Evolutionary conservation across 2,113 vertebrate species (phyloP).

Genomic region (Cyphomyrus plagiostoma): DNA sequence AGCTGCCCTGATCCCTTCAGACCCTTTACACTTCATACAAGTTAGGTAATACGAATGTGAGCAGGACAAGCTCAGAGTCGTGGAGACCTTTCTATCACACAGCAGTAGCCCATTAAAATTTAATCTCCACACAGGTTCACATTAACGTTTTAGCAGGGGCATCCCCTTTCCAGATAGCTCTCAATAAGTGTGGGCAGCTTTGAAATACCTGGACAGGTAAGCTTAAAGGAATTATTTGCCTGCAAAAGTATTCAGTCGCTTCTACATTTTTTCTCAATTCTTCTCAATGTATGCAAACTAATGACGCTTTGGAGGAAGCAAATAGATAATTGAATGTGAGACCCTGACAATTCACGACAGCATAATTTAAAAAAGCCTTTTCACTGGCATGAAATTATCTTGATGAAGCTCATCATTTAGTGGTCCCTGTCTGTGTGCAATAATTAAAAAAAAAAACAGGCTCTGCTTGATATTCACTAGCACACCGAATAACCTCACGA

Average conservation of each 20-base stretch:
- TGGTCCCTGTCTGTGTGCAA: neutral
- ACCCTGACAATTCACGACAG: neutral
- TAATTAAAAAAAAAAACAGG: neutral
- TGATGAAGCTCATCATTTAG: neutral
- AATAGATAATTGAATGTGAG: neutral
- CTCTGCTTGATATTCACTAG: neutral
- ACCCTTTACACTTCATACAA: constrained; percentile 2
- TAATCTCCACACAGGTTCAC: constrained; percentile 18
- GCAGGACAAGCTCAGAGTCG: constrained; percentile 7
- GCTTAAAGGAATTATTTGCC: neutral
- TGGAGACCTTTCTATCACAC: constrained; percentile 19
- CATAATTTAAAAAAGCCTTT: neutral
- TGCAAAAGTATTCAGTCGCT: neutral
- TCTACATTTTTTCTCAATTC: neutral
- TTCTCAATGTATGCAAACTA: neutral
- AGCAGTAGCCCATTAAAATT: constrained; percentile 12
- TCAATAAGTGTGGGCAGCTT: neutral
- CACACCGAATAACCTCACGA: neutral
- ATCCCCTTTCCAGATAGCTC: constrained; percentile 26
- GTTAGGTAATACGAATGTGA: constrained; percentile 11
- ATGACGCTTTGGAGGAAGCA: neutral
- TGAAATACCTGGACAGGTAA: neutral
- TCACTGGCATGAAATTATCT: neutral
- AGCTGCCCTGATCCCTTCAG: neutral
- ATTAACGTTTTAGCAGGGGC: constrained; percentile 27